Evolutionary conservation across 2,113 vertebrate genomes (phyloP).

Genomic region (Dendrocopos noguchii): DNA sequence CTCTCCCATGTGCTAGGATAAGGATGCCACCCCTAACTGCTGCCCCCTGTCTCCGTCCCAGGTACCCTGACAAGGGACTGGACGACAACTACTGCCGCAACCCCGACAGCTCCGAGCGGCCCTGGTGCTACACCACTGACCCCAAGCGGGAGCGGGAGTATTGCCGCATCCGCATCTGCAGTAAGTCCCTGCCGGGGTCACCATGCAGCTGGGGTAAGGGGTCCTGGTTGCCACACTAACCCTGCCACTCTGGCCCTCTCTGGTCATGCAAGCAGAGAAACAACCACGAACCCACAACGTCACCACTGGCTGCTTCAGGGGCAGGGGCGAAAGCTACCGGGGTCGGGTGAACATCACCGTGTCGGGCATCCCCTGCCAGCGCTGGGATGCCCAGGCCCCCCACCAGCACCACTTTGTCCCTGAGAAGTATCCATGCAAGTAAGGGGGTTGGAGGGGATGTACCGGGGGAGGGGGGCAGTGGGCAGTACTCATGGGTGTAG

Average conservation of each 20-base stretch:
- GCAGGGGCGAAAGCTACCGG: slow-evolving; percentile 90
- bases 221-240: not conserved
- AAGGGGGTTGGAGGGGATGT: not conserved
- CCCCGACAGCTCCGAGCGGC: slow-evolving; percentile 89
- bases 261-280: slow-evolving; percentile 63
- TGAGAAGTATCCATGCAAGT: slow-evolving; percentile 95
- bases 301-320: slow-evolving; percentile 84
- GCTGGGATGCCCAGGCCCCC: slow-evolving; percentile 89
- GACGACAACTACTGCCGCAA: slow-evolving; percentile 98
- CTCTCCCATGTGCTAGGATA: accelerated
- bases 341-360: slow-evolving; percentile 87
- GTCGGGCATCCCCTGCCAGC: slow-evolving; percentile 90
- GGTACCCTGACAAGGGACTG: slow-evolving; percentile 92
- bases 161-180: slow-evolving; percentile 87
- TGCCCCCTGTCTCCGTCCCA: slow-evolving; percentile 25
- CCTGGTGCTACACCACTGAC: slow-evolving; percentile 96
- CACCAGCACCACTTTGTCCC: slow-evolving; percentile 90
- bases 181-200: slow-evolving; percentile 68
- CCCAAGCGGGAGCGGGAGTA: slow-evolving; percentile 81
- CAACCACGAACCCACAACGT: not conserved
- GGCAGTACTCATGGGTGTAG: not conserved
- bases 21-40: not conserved
- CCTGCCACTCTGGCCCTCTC: not conserved
- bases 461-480: accelerated
- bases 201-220: accelerated